Base-by-base conservation (phyloP, 2,113 vertebrate genomes). In the Pheucticus melanocephalus region DNA sequence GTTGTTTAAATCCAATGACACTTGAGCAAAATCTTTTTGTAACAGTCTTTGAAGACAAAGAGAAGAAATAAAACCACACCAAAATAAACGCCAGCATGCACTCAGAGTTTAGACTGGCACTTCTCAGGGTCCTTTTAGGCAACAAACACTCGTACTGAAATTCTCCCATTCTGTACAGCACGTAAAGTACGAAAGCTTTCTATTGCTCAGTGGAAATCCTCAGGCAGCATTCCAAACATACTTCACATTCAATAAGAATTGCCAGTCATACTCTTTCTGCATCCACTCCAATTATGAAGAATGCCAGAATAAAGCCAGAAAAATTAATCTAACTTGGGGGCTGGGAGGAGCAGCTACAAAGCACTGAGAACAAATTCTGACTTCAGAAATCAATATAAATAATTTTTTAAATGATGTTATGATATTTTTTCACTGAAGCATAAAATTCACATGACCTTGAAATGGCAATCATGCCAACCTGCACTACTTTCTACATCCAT, bases 151-250 rank as follows among this genome's bases (percentile, higher is more conserved):
- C 33, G 56, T 27, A 81, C 48, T 23, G 65, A 79, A 78, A 60
- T 40, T 68, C 73, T 76, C 45, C n/a, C 39, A 27, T 40, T 69
- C 70, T 15, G 12, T 53, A 79, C 4, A 72, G 40, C 35, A 88
- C 0, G 0, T 39, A 44, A 30, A 79, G 60, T 60, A 86, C 0
- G 0, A 88, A 93, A 86, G 77, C 27, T 65, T 91, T 80, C 66
- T 35, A 35, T 10, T 54, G 56, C 85, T 81, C 64, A 22, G 9
- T 47, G 27, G 45, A 92, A 96, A 97, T 60, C 56, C 84, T 86
- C 92, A 87, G 75, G 85, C 93, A 81, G 85, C 90, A 95, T 95
- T 93, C 95, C 95, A 94, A 66, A 64, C 85, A 86, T 92, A 78
- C 51, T 88, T 92, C 76, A 78, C 76, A 94, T 90, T 95, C 91